Percentiles rank a stretch among this genome's conserved stretches.
phyloP scores from a whole-genome alignment of 2,888 invertebrate species.

The Philopedon plagiatum region DNA sequence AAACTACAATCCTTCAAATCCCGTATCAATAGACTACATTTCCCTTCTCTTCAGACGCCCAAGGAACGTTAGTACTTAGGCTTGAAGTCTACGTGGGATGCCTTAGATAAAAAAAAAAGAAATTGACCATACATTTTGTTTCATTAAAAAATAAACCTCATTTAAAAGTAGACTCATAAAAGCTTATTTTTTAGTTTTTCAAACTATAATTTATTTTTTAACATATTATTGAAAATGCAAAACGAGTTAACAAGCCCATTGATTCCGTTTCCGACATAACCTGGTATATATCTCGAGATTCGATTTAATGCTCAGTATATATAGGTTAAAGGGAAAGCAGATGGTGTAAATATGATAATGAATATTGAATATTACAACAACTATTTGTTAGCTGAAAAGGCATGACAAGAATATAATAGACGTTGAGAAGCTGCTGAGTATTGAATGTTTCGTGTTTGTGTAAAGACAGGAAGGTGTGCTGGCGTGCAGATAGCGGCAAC shows the following conservation, averaged over 20 bases:
- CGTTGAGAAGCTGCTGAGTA: slow-evolving; percentile 36
- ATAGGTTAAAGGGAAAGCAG: slow-evolving; percentile 8
- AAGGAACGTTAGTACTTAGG: no score
- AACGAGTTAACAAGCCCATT: not conserved
- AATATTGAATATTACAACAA: slow-evolving; percentile 20
- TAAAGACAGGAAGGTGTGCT: slow-evolving; percentile 56
- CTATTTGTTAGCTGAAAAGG: slow-evolving; percentile 11
- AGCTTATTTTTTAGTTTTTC: no score
- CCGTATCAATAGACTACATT: no score
- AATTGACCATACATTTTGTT: no score
- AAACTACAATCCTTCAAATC: no score
- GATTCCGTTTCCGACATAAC: not conserved
- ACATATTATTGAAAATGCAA: no score
- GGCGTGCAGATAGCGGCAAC: slow-evolving; percentile 55
- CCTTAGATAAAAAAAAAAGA: no score
- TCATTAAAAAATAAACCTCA: no score
- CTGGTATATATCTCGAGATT: not conserved
- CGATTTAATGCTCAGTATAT: not conserved
- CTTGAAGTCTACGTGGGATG: no score
- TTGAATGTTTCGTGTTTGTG: slow-evolving; percentile 53
- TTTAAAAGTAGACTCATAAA: no score
- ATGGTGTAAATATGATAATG: slow-evolving; percentile 15
- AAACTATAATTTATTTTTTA: no score
- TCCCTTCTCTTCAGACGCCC: no score
- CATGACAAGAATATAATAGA: slow-evolving; percentile 36